Evolutionary conservation across 2,888 invertebrate species (phyloP), one percentile per base, ranked within the genome.

Genomic region (Adineta ricciae): DNA sequence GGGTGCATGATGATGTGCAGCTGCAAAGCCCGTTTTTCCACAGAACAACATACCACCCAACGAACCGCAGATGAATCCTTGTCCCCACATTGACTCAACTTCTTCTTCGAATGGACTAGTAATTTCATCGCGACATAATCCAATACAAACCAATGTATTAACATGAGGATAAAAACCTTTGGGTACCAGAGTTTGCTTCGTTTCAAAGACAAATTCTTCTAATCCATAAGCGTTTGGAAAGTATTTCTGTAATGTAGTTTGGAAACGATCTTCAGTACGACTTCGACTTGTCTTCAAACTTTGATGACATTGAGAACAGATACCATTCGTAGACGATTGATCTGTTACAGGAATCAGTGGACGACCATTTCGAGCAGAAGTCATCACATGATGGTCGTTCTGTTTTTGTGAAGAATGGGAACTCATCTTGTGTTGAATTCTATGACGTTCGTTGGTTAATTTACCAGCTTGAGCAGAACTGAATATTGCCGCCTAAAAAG

Each of bases 161-260:
- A 56, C 56, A 56, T 56, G 21, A n/a, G 56, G 56, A 56, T 56
- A 56, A 56, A 56, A 56, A 56, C 56, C 56, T 56, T 56, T 56
- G 21, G 56, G 56, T 56, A 56, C 56, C 11, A 56, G 11, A n/a
- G 4, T n/a, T 56, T 56, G 24, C 24, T 56, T 56, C 24, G 56
- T 56, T 56, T 56, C n/a, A 56, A 56, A 56, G 5, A 56, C 56
- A 56, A 56, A 56, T n/a, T 56, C 56, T n/a, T 56, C 56, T 7
- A 56, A n/a, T 56, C 21, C 21, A 21, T n/a, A n/a, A 9, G 56
- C 21, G 24, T 56, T 56, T n/a, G 56, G 56, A 56, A n/a, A 56
- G 24, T 56, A 24, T 46, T 46, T 46, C 11, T 46, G 46, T 46
- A 46, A 46, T 46, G 46, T 46, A 46, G 5, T 46, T 46, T 46